Evolutionary conservation across 1,140 invertebrate species (phyloP).

Genomic region (Muscidifurax raptorellus): DNA sequence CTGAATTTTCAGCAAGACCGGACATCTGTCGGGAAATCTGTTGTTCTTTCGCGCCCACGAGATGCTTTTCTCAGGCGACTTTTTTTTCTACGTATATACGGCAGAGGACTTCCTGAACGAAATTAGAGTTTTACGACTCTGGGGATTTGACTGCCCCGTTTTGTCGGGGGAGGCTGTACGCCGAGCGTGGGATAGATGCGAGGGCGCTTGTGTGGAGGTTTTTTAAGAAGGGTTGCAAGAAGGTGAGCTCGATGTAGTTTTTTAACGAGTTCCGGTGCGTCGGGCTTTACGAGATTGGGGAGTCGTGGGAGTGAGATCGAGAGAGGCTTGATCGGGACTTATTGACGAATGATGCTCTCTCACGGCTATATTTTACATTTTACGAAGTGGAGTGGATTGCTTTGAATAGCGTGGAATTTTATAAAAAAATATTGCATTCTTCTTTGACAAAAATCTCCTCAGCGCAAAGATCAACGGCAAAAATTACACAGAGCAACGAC

Average conservation of each 20-base stretch:
- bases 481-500: no score
- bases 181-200: background rate
- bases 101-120: background rate
- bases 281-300: background rate
- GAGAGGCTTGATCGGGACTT: background rate
- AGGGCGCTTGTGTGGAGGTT: background rate
- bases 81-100: background rate
- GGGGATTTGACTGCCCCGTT: background rate
- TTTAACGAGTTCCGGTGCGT: background rate
- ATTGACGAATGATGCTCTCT: background rate
- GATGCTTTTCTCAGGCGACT: background rate
- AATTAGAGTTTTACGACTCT: background rate
- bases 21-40: slow-evolving; percentile 11
- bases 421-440: no score
- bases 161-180: background rate
- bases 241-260: background rate
- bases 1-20: background rate
- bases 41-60: slow-evolving; percentile 5
- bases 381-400: no score
- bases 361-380: background rate
- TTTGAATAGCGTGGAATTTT: no score
- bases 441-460: no score
- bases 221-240: background rate
- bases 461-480: no score
- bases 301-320: background rate